These are phyloP conservation scores for Branchellion lobata DNA, from an alignment of 2,888 invertebrate genomes.

Conservation along the genomic window DNA sequence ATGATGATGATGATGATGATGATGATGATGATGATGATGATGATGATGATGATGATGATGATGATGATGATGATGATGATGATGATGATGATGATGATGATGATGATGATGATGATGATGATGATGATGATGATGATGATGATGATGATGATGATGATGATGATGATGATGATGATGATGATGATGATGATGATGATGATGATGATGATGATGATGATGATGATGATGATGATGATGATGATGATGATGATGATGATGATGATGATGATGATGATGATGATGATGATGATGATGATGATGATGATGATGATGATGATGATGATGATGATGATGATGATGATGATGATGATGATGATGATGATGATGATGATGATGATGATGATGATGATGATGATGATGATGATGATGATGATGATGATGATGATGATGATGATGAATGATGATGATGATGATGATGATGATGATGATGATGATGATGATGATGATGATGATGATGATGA, in stretches of 20 bases:
- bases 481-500: slow-evolving; percentile 42
- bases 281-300: slow-evolving; percentile 42
- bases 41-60: slow-evolving; percentile 10
- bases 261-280: slow-evolving; percentile 42
- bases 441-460: neutral
- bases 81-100: neutral
- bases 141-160: slow-evolving; percentile 1
- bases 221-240: slow-evolving; percentile 27
- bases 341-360: slow-evolving; percentile 39
- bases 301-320: slow-evolving; percentile 40
- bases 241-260: slow-evolving; percentile 43
- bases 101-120: neutral
- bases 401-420: slow-evolving; percentile 23
- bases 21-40: no score
- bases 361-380: slow-evolving; percentile 33
- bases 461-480: slow-evolving; percentile 40
- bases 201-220: neutral
- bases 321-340: slow-evolving; percentile 30
- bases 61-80: slow-evolving; percentile 1
- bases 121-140: neutral
- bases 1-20: slow-evolving; percentile 2
- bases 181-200: slow-evolving; percentile 25
- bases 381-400: slow-evolving; percentile 33
- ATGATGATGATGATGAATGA: slow-evolving; percentile 22
- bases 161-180: slow-evolving; percentile 17